Evolutionary conservation across 2,113 vertebrate genomes (phyloP).

Genomic region (Anguilla rostrata): DNA sequence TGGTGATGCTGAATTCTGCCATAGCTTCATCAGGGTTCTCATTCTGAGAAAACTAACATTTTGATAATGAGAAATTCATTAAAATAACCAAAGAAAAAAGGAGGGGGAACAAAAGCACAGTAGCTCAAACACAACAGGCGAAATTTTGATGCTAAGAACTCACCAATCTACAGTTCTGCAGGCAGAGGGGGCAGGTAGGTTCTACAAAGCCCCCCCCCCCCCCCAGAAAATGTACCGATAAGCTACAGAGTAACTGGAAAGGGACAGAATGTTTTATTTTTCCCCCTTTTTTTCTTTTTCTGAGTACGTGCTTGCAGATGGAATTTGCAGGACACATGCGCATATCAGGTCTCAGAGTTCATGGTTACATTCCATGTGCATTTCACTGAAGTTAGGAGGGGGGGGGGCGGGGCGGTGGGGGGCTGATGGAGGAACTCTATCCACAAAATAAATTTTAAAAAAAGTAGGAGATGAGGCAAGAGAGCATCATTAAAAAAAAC

Average conservation of each 20-base stretch:
- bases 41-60: not conserved
- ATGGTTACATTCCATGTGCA: slow-evolving; percentile 28
- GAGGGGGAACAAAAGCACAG: too few species aligned
- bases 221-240: not conserved
- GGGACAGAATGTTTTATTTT: not conserved
- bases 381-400: slow-evolving; percentile 22
- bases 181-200: not conserved
- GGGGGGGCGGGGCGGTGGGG: not conserved
- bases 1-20: not conserved
- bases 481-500: slow-evolving; percentile 77
- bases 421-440: slow-evolving; percentile 56
- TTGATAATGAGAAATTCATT: not conserved
- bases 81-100: not conserved
- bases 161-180: not conserved
- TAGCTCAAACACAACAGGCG: too few species aligned
- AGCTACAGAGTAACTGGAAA: not conserved
- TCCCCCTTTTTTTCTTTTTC: not conserved
- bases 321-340: slow-evolving; percentile 24
- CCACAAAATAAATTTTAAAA: slow-evolving; percentile 57
- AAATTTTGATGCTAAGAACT: not conserved
- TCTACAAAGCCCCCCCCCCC: not conserved
- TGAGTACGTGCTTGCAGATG: slow-evolving; percentile 18
- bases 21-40: too few species aligned
- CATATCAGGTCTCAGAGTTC: slow-evolving; percentile 30
- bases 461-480: slow-evolving; percentile 71